Evolutionary conservation across 2,113 vertebrate species (phyloP).

Genomic region (Pangasianodon gigas): DNA sequence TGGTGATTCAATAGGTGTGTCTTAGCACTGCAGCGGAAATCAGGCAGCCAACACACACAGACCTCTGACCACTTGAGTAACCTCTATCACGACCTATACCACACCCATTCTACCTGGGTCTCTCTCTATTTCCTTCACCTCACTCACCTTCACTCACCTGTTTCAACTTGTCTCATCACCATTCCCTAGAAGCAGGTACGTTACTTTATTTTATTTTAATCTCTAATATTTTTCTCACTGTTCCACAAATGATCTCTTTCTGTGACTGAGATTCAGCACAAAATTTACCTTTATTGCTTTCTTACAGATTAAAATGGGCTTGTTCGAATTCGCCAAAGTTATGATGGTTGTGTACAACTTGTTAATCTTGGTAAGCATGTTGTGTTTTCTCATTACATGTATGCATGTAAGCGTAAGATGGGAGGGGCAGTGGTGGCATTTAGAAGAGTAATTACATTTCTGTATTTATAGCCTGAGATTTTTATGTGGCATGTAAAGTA

Average conservation of each 20-base stretch:
- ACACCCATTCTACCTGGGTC: conserved; percentile 55
- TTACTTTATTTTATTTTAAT: not conserved
- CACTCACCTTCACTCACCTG: not conserved
- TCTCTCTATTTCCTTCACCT: not conserved
- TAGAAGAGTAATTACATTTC: conserved; percentile 55
- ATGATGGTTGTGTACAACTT: conserved; percentile 88
- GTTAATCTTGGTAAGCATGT: conserved; percentile 86
- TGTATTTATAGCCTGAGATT: conserved; percentile 54
- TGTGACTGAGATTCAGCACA: not conserved
- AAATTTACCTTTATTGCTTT: not conserved
- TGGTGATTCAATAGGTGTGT: conserved; percentile 7
- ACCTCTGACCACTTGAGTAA: conserved; percentile 28
- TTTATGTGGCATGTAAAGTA: conserved; percentile 53
- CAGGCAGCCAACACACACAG: conserved; percentile 34
- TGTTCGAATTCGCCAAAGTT: conserved; percentile 83
- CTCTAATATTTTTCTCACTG: not conserved
- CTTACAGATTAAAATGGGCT: conserved; percentile 80
- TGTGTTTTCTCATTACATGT: conserved; percentile 38
- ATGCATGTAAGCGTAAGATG: not conserved
- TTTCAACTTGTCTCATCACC: not conserved
- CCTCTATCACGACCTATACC: conserved; percentile 42
- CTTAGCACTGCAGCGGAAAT: conserved; percentile 2
- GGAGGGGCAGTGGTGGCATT: conserved; percentile 11
- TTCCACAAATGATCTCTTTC: not conserved
- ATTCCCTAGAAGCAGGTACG: conserved; percentile 38